These are phyloP conservation scores for Meda fulgida DNA, from an alignment of 2,797 vertebrate genomes.

Conservation along the genomic window DNA sequence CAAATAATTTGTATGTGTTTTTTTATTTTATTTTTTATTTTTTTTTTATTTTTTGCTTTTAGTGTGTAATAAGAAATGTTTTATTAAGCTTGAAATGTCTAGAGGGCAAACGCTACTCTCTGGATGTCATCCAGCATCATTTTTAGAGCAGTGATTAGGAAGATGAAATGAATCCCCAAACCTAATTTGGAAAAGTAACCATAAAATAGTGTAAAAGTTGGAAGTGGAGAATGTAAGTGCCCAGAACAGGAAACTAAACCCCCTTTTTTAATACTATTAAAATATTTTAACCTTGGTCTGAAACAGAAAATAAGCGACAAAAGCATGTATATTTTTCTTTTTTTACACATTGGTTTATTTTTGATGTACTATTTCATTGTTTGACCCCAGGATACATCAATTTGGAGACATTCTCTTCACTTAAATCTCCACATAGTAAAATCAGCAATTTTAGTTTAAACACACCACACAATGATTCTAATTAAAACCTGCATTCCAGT, in stretches of 20 bases:
- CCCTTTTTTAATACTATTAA: not conserved
- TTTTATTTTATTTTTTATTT: too few species aligned
- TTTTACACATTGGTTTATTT: not conserved
- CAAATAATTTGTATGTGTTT: constrained; percentile 40
- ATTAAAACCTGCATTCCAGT: constrained; percentile 1
- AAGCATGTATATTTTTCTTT: not conserved
- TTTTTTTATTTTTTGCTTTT: too few species aligned
- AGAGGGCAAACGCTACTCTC: constrained; percentile 29
- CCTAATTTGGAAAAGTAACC: constrained; percentile 16
- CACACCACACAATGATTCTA: not conserved
- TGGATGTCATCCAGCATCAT: constrained; percentile 5
- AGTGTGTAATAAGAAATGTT: constrained; percentile 19
- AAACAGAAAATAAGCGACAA: not conserved
- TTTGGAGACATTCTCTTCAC: constrained; percentile 6
- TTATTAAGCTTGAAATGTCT: constrained; percentile 49
- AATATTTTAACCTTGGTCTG: not conserved
- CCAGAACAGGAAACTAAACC: not conserved
- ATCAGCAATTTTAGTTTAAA: constrained; percentile 10
- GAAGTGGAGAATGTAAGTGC: not conserved
- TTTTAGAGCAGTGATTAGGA: not conserved
- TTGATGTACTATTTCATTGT: not conserved
- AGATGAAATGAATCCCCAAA: not conserved
- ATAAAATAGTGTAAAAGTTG: not conserved
- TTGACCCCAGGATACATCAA: not conserved
- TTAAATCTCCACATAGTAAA: not conserved